Conservation (phyloP, 1,140 invertebrate genomes). For the Drosophila tani region DNA sequence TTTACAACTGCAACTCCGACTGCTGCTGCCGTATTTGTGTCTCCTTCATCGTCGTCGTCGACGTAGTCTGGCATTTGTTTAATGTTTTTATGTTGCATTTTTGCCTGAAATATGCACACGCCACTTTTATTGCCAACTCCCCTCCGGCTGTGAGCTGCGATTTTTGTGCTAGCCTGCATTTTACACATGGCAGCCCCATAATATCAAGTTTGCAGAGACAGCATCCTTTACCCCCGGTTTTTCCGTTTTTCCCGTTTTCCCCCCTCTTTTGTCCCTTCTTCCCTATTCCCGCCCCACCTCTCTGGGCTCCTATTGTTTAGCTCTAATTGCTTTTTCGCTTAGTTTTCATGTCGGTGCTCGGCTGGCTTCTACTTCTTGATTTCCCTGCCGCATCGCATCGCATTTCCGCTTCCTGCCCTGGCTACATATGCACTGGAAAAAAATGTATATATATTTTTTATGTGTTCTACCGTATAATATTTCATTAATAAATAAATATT, state of each 20-base stretch:
- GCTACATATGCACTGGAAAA: conserved; percentile 2
- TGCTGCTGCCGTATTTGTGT: conserved; percentile 9
- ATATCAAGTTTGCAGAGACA: conserved; percentile 73
- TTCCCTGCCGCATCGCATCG: conserved; percentile 66
- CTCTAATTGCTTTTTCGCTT: conserved; percentile 77
- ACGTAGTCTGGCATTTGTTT: conserved; percentile 75
- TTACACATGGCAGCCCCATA: conserved; percentile 66
- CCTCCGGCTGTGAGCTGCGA: conserved; percentile 28
- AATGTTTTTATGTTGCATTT: conserved; percentile 77
- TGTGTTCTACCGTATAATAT: not conserved
- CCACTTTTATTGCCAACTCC: conserved; percentile 71
- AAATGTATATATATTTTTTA: not conserved
- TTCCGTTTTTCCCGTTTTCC: not conserved
- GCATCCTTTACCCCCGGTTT: conserved; percentile 27
- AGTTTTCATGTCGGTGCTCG: conserved; percentile 67
- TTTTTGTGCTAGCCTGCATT: conserved; percentile 70
- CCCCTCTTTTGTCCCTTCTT: not conserved
- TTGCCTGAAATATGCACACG: conserved; percentile 75
- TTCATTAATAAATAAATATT: not conserved
- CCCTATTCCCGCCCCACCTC: not conserved
- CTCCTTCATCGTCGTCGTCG: conserved; percentile 8
- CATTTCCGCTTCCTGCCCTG: conserved; percentile 43
- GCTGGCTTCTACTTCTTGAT: conserved; percentile 58
- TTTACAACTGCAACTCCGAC: conserved; percentile 8
- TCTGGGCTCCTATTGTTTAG: conserved; percentile 57